Evolutionary conservation across 2,797 vertebrate genomes (phyloP).

Genomic region (Pseudomugil gertrudae): DNA sequence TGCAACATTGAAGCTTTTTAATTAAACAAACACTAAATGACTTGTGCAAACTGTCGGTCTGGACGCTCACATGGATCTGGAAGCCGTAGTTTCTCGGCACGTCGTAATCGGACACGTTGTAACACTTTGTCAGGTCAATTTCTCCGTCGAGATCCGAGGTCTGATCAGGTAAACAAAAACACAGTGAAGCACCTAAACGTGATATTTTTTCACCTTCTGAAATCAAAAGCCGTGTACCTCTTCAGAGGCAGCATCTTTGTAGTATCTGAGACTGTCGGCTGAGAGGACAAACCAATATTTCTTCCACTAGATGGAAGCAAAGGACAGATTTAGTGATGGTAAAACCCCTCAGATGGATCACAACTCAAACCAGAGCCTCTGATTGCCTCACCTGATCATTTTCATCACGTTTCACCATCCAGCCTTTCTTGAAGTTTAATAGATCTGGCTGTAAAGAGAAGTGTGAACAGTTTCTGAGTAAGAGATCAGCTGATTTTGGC

Average conservation of each 20-base stretch:
- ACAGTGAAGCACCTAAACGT: rapidly evolving
- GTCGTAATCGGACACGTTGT: slow-evolving; percentile 69
- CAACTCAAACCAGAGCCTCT: no score
- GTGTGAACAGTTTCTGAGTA: background rate
- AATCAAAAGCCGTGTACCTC: slow-evolving; percentile 56
- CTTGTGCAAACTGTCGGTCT: rapidly evolving
- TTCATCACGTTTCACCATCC: slow-evolving; percentile 76
- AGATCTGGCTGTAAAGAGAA: slow-evolving; percentile 73
- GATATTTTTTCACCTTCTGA: background rate
- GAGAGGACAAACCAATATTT: slow-evolving; percentile 82
- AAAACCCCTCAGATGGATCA: background rate
- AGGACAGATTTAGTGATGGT: background rate
- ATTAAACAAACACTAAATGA: background rate
- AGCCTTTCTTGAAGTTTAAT: slow-evolving; percentile 82
- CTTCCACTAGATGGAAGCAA: slow-evolving; percentile 74
- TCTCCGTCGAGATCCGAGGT: slow-evolving; percentile 73
- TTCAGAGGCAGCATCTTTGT: slow-evolving; percentile 73
- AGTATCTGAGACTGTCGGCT: slow-evolving; percentile 73
- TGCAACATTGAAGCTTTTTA: slow-evolving; percentile 15
- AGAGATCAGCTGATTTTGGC: no score
- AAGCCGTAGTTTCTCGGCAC: slow-evolving; percentile 80
- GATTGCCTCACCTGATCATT: slow-evolving; percentile 64
- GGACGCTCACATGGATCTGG: slow-evolving; percentile 74
- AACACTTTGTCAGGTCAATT: slow-evolving; percentile 72
- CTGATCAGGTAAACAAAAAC: slow-evolving; percentile 33